These are phyloP conservation scores for Limnothrissa miodon DNA, from an alignment of 2,113 vertebrate genomes.

Conservation along the genomic window DNA sequence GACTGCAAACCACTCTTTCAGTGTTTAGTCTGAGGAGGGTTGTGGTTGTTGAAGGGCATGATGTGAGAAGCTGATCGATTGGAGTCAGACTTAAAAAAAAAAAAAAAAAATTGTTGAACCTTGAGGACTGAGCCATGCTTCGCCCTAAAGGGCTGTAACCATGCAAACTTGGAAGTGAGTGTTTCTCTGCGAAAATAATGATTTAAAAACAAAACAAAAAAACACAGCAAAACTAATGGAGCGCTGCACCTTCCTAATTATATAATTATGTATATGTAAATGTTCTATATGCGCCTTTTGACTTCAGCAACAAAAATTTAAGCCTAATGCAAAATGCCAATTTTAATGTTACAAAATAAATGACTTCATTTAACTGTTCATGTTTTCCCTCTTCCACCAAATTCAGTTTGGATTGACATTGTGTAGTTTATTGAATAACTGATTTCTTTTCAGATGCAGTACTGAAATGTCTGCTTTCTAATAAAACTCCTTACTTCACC, in stretches of 20 bases:
- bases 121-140: background rate
- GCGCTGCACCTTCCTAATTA: conserved; percentile 57
- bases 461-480: conserved; percentile 75
- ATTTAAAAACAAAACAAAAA: background rate
- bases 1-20: conserved; percentile 37
- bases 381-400: conserved; percentile 54
- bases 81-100: background rate
- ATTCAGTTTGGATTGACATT: conserved; percentile 54
- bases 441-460: conserved; percentile 74
- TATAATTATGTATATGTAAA: conserved; percentile 55
- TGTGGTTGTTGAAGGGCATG: background rate
- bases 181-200: conserved; percentile 52
- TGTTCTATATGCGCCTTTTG: conserved; percentile 66
- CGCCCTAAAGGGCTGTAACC: conserved; percentile 43
- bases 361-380: conserved; percentile 61
- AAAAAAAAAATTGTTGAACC: background rate
- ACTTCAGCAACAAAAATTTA: conserved; percentile 66
- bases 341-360: conserved; percentile 64
- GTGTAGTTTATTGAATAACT: conserved; percentile 62
- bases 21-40: conserved; percentile 1
- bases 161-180: conserved; percentile 54
- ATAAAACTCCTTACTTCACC: conserved; percentile 76
- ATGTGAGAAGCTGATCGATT: background rate
- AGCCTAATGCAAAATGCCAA: conserved; percentile 68
- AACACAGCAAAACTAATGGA: conserved; percentile 29